Base-by-base conservation (phyloP, 1,140 invertebrate species). In the Sycobia sp. region DNA sequence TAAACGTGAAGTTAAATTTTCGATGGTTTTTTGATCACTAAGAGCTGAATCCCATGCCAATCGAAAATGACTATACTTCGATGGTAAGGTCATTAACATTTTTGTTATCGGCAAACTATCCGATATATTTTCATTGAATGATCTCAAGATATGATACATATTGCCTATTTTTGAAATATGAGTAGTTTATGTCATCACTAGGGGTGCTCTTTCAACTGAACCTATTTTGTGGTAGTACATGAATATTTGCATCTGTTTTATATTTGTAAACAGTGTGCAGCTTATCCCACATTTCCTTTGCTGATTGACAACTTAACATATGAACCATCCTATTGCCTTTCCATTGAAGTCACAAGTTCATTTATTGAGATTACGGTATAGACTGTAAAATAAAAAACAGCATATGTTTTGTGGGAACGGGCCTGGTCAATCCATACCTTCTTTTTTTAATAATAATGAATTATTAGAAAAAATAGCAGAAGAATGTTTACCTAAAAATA, bases 241-340 rank as follows among this genome's bases (percentile, higher is more conserved):
- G 71, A 3, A 70, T 62, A 38, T 62, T 71, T 7, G 70, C 62
- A 36, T 73, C 68, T 1, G 67, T 66, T 58, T 62, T 70, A 20
- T 76, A 67, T 53, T 75, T 73, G 57, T 72, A 74, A 8, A 76
- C 68, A 44, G 66, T 63, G 10, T 67, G 62, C 1, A 77, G 54
- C 47, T 69, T 73, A 23, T 32, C 44, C 74, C 75, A 78, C 70
- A 76, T 78, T 60, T 72, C 67, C 9, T 69, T 70, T 41, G 75
- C 66, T 38, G 67, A 65, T 23, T 64, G 20, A 56, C 76, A 78
- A 29, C 74, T 69, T 2, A 79, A 63, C 13, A 79, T 71, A 56
- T 78, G 75, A 9, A 73, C 47, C 41, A 76, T 46, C 4, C 57
- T n/a, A 57, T 32, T 56, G 63, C 10, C 51, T 50, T 5, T 59